Evolutionary conservation across 2,888 invertebrate species (phyloP), one percentile per base, ranked within the genome.

Genomic region (Heliconius sara): DNA sequence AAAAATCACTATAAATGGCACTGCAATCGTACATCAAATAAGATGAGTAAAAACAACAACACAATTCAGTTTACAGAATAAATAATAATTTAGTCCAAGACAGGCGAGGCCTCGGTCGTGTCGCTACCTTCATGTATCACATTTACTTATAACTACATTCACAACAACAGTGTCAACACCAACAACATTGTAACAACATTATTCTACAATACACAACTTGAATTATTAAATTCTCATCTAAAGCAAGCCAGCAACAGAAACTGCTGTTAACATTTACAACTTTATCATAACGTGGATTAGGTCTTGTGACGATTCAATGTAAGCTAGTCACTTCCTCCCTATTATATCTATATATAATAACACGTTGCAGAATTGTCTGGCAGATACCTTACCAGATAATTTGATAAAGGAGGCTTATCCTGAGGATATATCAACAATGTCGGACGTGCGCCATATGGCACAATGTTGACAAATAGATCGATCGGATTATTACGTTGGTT

Each of bases 401-500:
- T 81, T 80, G 80, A 82, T 82, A 79, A 81, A 65, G 43, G 65
- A 73, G 70, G 79, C 67, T 79, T 79, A 76, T 68, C 57, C 75
- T 74, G 74, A 71, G 77, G 79, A 79, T 81, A 83, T 79, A 83
- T 79, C 80, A 82, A 80, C 82, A 83, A 70, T 27, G 77, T 77
- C 71, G 79, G 77, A 77, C 76, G 78, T 75, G 75, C 72, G 76
- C 76, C 82, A 79, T 79, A 81, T 78, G 79, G 63, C 68, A 74
- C 79, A 72, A 60, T 76, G 79, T 76, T 82, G 73, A 82, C 83
- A 81, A 82, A 81, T 79, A 80, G 77, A 81, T 83, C 80, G 77
- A 81, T 82, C 77, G 78, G 80, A 81, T 81, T 79, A 82, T 72
- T 71, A 79, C 76, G 84, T 82, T 79, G 81, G 83, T 85, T 84